Percentiles rank a stretch among this genome's conserved stretches.
Evolutionary conservation across 2,797 vertebrate species (phyloP).

Genomic region (Geotrypetes seraphini): DNA sequence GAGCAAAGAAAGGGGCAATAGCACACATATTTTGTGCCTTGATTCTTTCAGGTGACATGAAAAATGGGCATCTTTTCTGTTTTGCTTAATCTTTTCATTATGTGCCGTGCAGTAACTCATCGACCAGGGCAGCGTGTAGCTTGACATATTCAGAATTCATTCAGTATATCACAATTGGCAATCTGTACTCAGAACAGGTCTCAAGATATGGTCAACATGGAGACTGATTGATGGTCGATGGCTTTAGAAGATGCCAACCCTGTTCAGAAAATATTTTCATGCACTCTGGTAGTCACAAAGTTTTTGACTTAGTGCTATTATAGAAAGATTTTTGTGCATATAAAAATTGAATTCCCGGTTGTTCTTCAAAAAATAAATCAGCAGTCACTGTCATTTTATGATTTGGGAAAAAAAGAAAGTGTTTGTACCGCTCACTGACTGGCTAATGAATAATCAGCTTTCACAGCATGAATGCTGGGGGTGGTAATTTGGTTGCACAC

Average conservation of each 20-base stretch:
- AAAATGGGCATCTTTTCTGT: too few species aligned
- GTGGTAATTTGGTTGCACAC: slow-evolving; percentile 95
- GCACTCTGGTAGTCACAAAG: slow-evolving; percentile 3
- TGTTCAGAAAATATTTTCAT: neutral
- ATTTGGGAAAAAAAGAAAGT: slow-evolving; percentile 61
- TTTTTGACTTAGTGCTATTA: slow-evolving; percentile 1
- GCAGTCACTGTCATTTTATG: slow-evolving; percentile 57
- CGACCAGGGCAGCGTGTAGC: slow-evolving; percentile 22
- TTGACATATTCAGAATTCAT: slow-evolving; percentile 29
- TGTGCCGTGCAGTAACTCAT: slow-evolving; percentile 25
- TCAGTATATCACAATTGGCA: slow-evolving; percentile 26
- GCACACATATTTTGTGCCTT: too few species aligned
- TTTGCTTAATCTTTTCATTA: slow-evolving; percentile 22
- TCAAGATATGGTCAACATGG: slow-evolving; percentile 13
- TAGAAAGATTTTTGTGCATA: too few species aligned
- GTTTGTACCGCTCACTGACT: slow-evolving; percentile 95
- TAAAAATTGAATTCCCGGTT: slow-evolving; percentile 28
- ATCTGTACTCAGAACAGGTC: slow-evolving; percentile 16
- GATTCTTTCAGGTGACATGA: too few species aligned
- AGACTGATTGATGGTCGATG: slow-evolving; percentile 7
- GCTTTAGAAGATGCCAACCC: slow-evolving; percentile 1
- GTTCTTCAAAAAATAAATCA: slow-evolving; percentile 37
- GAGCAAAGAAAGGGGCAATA: too few species aligned
- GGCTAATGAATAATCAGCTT: slow-evolving; percentile 99
- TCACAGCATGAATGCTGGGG: slow-evolving; percentile 97